Evolutionary conservation across 2,113 vertebrate genomes (phyloP).

Genomic region (Engraulis encrasicolus): DNA sequence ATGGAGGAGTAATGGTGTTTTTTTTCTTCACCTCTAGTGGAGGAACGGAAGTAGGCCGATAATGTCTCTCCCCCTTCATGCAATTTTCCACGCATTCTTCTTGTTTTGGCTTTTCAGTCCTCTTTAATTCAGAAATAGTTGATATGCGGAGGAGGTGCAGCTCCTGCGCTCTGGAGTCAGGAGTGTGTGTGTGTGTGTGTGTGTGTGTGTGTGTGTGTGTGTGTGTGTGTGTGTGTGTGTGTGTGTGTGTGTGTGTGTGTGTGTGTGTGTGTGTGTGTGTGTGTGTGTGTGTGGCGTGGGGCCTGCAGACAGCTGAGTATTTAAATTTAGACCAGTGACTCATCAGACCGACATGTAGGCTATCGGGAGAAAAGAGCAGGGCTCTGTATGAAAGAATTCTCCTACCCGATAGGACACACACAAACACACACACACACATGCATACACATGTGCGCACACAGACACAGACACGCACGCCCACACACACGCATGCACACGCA

Average conservation of each 20-base stretch:
- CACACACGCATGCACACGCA: not conserved
- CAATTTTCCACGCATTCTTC: too few relatives aligned
- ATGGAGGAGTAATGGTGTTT: too few relatives aligned
- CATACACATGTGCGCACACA: not conserved
- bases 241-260: too few relatives aligned
- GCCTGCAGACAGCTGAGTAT: not conserved
- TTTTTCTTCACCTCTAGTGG: too few relatives aligned
- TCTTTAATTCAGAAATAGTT: too few relatives aligned
- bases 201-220: not conserved
- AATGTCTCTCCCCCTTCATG: too few relatives aligned
- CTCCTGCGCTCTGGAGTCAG: too few relatives aligned
- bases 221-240: too few relatives aligned
- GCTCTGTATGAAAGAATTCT: not conserved
- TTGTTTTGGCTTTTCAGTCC: too few relatives aligned
- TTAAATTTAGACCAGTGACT: slow-evolving; percentile 6
- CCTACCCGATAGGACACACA: not conserved
- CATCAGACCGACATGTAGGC: slow-evolving; percentile 5
- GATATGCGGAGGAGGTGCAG: too few relatives aligned
- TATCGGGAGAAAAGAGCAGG: not conserved
- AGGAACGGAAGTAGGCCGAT: too few relatives aligned
- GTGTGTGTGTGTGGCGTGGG: not conserved
- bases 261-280: not conserved
- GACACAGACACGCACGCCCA: not conserved
- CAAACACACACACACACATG: not conserved
- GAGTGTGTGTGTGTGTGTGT: not conserved